Evolutionary conservation across 2,888 invertebrate genomes (phyloP).

Genomic region (Drosophila nr. medialis): DNA sequence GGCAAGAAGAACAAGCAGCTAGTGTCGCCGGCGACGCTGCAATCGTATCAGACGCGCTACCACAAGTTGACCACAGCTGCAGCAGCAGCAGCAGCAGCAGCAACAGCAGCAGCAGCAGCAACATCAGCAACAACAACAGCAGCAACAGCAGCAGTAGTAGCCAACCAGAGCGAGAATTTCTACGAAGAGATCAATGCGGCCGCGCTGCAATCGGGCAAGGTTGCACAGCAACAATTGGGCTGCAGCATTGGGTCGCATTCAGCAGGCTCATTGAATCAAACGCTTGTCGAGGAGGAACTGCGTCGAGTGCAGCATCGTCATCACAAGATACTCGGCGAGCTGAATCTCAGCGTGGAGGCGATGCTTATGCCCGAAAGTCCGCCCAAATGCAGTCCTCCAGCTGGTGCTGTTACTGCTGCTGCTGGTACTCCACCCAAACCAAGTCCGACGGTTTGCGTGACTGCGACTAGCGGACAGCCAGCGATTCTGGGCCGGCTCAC

Average conservation of each 20-base stretch:
- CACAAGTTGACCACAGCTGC: slow-evolving; percentile 85
- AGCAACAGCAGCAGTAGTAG: background rate
- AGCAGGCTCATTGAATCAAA: slow-evolving; percentile 89
- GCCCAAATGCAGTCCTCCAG: slow-evolving; percentile 85
- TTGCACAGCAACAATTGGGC: slow-evolving; percentile 50
- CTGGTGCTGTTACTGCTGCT: slow-evolving; percentile 67
- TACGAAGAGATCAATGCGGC: slow-evolving; percentile 82
- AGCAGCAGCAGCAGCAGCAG: background rate
- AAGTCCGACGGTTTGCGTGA: slow-evolving; percentile 79
- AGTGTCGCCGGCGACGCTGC: slow-evolving; percentile 84
- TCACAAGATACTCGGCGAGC: slow-evolving; percentile 92
- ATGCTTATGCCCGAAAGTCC: slow-evolving; percentile 94
- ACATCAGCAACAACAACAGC: background rate
- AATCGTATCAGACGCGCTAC: slow-evolving; percentile 91
- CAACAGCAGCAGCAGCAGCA: background rate
- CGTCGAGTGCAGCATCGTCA: slow-evolving; percentile 93
- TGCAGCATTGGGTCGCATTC: slow-evolving; percentile 85
- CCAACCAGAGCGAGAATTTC: slow-evolving; percentile 70
- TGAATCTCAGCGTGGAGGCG: slow-evolving; percentile 94
- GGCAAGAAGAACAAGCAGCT: slow-evolving; percentile 83
- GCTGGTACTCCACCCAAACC: slow-evolving; percentile 38
- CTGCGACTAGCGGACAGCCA: slow-evolving; percentile 78
- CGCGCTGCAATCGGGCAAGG: slow-evolving; percentile 49
- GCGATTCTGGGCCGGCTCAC: slow-evolving; percentile 53
- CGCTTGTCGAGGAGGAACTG: slow-evolving; percentile 93